Conservation (phyloP, 2,797 vertebrate species). For the Diceros bicornis region DNA sequence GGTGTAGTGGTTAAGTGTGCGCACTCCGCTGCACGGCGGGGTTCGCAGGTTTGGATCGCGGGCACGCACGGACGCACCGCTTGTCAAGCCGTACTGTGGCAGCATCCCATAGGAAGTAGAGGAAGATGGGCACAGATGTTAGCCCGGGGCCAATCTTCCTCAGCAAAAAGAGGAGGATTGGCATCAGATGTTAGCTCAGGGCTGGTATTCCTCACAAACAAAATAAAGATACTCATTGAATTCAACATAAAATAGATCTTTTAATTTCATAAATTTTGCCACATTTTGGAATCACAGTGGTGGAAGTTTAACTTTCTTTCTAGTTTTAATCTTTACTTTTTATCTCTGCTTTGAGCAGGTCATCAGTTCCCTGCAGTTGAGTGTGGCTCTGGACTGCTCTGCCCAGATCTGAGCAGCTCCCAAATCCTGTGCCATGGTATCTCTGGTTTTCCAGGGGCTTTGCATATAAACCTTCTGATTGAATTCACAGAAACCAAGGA, state of each 20-base stretch:
- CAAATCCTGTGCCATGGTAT: not conserved
- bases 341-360: not conserved
- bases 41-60: no score
- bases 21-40: no score
- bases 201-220: no score
- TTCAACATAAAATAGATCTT: not conserved
- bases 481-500: constrained; percentile 81
- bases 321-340: not conserved
- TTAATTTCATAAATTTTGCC: not conserved
- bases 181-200: no score
- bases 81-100: no score
- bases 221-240: not conserved
- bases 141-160: no score
- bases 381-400: not conserved
- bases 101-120: no score
- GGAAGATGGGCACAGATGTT: no score
- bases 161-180: no score
- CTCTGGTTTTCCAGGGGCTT: constrained; percentile 57
- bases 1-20: no score
- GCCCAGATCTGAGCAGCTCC: not conserved
- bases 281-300: not conserved
- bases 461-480: constrained; percentile 79
- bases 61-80: no score
- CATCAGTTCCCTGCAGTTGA: not conserved
- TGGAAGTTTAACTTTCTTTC: not conserved